Base-by-base conservation (phyloP, 2,797 vertebrate species). In the Halcyon badia region DNA sequence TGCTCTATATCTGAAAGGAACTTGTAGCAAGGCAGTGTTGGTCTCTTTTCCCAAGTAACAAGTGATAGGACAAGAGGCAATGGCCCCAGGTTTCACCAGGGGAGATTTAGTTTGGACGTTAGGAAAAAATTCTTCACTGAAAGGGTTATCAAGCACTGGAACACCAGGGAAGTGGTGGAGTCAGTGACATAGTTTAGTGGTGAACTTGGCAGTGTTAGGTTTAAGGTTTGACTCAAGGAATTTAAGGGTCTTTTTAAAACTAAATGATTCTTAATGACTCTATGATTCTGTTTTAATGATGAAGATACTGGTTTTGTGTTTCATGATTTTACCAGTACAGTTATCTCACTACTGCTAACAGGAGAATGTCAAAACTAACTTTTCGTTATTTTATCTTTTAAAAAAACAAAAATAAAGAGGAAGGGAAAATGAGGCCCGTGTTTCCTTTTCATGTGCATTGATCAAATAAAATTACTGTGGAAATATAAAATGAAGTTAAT, bases 11-110 rank as follows among this genome's bases (percentile, higher is more conserved):
- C n/a, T 52, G 46, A n/a, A 48, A 72, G 21, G 14, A n/a, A 17
- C 3, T 0, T 35, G 21, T 35, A 35, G 41, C 0, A 0, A 41
- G 17, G 42, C 37, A 39, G n/a, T 2, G 37, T 22, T 1, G 0
- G n/a, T 35, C 21, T 46, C 58, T 39, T 60, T 30, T 54, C 16
- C 18, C 52, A 11, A 17, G 19, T 8, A 25, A 13, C 16, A 11
- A 48, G 41, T 2, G 4, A 30, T 3, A 48, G 26, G 5, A 44
- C 2, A 8, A 30, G 8, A 62, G 13, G 3, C 48, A 62, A 70
- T 17, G 0, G 25, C 20, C 13, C 48, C 33, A 56, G 10, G 9
- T 71, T 48, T 7, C 1, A 1, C 10, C 41, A 69, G 10, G 13
- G 49, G 6, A 56, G 10, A 3, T 35, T 79, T 57, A 57, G 57